Evolutionary conservation across 2,888 invertebrate species (phyloP).

Genomic region (Hirtodrosophila cameraria): DNA sequence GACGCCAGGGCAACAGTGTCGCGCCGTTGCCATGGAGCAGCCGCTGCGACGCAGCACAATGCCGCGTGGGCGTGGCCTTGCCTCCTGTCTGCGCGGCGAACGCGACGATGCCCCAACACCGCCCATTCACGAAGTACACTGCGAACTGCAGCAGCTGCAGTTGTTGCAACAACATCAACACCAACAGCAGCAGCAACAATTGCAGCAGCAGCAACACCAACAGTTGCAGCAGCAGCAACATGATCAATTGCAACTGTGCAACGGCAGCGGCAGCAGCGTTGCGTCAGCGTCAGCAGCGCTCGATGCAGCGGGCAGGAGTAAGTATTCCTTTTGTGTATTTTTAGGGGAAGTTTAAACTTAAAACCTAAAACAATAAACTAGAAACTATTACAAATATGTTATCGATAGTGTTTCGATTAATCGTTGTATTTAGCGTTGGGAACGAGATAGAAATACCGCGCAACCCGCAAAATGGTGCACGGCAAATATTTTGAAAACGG

Average conservation of each 20-base stretch:
- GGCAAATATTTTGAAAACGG: too few species aligned
- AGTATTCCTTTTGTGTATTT: slow-evolving; percentile 16
- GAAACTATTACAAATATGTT: too few species aligned
- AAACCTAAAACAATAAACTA: too few species aligned
- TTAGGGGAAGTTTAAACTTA: too few species aligned
- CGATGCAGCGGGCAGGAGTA: slow-evolving; percentile 77
- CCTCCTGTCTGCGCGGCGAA: slow-evolving; percentile 84
- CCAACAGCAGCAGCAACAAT: slow-evolving; percentile 35
- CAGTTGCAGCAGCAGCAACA: slow-evolving; percentile 50
- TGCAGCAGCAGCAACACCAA: slow-evolving; percentile 49
- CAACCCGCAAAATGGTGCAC: too few species aligned
- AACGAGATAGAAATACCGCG: too few species aligned
- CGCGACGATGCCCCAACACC: slow-evolving; percentile 81
- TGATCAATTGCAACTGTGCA: slow-evolving; percentile 47
- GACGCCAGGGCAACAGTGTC: slow-evolving; percentile 38
- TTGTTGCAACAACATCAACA: slow-evolving; percentile 77
- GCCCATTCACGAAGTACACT: slow-evolving; percentile 67
- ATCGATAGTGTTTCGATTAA: too few species aligned
- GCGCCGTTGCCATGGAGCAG: slow-evolving; percentile 56
- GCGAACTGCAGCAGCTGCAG: slow-evolving; percentile 62
- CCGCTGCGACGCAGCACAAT: slow-evolving; percentile 81
- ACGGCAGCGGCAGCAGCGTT: slow-evolving; percentile 35
- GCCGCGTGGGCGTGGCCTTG: slow-evolving; percentile 83
- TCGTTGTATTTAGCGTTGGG: too few species aligned
- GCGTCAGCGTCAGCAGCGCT: slow-evolving; percentile 39